Percentiles rank a stretch among this genome's conserved stretches.
phyloP scores from a whole-genome alignment of 2,797 vertebrate species.

The Notolabrus celidotus region DNA sequence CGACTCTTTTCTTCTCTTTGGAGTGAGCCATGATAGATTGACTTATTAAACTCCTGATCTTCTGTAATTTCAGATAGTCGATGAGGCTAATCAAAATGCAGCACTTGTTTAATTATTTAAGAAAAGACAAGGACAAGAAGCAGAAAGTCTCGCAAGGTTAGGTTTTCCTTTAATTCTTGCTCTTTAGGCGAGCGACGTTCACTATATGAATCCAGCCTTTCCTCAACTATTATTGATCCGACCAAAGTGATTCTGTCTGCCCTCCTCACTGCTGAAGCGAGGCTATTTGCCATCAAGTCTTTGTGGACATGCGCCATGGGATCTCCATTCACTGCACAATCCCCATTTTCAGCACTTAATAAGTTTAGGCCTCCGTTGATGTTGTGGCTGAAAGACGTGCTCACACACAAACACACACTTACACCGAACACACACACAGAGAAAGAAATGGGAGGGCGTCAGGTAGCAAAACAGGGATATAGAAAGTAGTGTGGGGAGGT shows the following conservation, averaged over 20 bases:
- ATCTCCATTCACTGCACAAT: slow-evolving; percentile 73
- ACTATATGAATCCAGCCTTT: slow-evolving; percentile 67
- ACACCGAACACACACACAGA: slow-evolving; percentile 5
- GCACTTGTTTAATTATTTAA: slow-evolving; percentile 71
- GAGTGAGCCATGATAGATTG: slow-evolving; percentile 43
- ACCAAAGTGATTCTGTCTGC: slow-evolving; percentile 71
- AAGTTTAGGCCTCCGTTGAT: slow-evolving; percentile 69
- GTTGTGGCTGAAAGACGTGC: slow-evolving; percentile 46
- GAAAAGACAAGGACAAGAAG: slow-evolving; percentile 50
- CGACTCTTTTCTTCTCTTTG: slow-evolving; percentile 15
- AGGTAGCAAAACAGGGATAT: slow-evolving; percentile 66
- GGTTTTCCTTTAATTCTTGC: slow-evolving; percentile 69
- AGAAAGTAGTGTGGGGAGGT: slow-evolving; percentile 59
- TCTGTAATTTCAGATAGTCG: slow-evolving; percentile 42
- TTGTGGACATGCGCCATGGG: slow-evolving; percentile 77
- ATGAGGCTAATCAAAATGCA: slow-evolving; percentile 62
- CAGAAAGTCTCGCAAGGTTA: slow-evolving; percentile 68
- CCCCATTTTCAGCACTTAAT: slow-evolving; percentile 80
- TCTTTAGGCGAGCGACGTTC: slow-evolving; percentile 59
- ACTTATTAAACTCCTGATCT: slow-evolving; percentile 55
- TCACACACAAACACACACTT: not conserved
- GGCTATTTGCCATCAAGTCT: slow-evolving; percentile 78
- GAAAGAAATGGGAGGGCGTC: slow-evolving; percentile 31
- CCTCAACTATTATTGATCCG: slow-evolving; percentile 77
- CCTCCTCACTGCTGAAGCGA: slow-evolving; percentile 58